Evolutionary conservation across 1,140 invertebrate genomes (phyloP).

Genomic region (Contarinia nasturtii): DNA sequence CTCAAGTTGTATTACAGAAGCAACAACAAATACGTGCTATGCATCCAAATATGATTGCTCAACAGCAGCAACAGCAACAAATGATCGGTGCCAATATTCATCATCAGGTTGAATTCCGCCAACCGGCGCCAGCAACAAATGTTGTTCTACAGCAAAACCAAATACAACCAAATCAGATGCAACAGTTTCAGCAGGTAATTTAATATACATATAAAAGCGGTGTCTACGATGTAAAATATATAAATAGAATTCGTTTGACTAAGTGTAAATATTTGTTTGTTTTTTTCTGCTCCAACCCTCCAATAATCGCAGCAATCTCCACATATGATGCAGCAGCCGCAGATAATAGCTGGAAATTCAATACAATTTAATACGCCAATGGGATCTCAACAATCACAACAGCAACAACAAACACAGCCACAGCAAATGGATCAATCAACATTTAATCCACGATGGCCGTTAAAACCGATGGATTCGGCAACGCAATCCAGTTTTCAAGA

Average conservation of each 20-base stretch:
- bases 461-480: conserved; percentile 34
- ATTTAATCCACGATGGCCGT: conserved; percentile 25
- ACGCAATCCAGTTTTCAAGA: conserved; percentile 37
- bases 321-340: conserved; percentile 14
- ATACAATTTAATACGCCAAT: neutral
- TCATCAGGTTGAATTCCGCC: conserved; percentile 10
- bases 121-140: conserved; percentile 12
- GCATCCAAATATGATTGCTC: conserved; percentile 2
- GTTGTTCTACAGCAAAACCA: conserved; percentile 12
- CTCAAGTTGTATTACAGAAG: neutral
- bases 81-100: conserved; percentile 3
- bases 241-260: too few species aligned
- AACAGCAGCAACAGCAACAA: conserved; percentile 13
- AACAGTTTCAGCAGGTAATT: conserved; percentile 4
- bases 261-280: too few species aligned
- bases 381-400: neutral
- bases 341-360: conserved; percentile 7
- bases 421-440: conserved; percentile 13
- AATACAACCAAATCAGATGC: conserved; percentile 6
- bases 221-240: too few species aligned
- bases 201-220: too few species aligned
- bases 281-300: too few species aligned
- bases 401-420: conserved; percentile 17
- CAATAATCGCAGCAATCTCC: conserved; percentile 11
- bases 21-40: neutral